A percentile compares a stretch with the other conserved stretches of the same genome.
phyloP scores from a whole-genome alignment of 2,797 vertebrate genomes.

The Xiphophorus birchmanni region DNA sequence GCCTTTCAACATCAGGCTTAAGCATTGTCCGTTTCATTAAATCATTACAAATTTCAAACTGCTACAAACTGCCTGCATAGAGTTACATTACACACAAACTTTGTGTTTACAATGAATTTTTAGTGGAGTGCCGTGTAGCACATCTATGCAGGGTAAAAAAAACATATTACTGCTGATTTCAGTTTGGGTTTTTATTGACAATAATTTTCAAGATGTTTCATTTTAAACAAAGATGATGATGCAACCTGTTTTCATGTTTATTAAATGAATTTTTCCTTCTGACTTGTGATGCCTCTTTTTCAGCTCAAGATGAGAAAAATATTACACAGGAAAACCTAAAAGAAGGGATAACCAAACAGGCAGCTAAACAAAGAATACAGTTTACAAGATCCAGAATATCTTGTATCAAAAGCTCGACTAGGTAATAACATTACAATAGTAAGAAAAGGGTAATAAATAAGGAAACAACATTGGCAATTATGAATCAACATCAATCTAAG shows the following conservation, averaged over 20 bases:
- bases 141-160: constrained; percentile 52
- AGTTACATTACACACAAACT: constrained; percentile 22
- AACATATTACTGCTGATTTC: constrained; percentile 24
- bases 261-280: constrained; percentile 70
- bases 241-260: constrained; percentile 62
- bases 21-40: constrained; percentile 18
- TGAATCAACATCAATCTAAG: background rate
- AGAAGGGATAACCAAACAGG: background rate
- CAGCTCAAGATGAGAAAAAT: background rate
- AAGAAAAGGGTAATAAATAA: background rate
- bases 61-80: constrained; percentile 43
- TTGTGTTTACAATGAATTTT: constrained; percentile 47
- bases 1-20: constrained; percentile 35
- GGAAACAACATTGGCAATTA: background rate
- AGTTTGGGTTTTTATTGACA: constrained; percentile 55
- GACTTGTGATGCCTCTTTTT: constrained; percentile 15
- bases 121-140: constrained; percentile 29
- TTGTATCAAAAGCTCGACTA: no score
- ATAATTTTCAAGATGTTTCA: constrained; percentile 45
- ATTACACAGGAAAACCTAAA: background rate
- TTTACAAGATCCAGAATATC: no score
- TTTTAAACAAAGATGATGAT: constrained; percentile 57
- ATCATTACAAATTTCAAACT: constrained; percentile 18
- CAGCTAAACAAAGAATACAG: no score
- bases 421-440: background rate